These are phyloP conservation scores for Aethes cnicana DNA, from an alignment of 2,888 invertebrate species.

Conservation along the genomic window DNA sequence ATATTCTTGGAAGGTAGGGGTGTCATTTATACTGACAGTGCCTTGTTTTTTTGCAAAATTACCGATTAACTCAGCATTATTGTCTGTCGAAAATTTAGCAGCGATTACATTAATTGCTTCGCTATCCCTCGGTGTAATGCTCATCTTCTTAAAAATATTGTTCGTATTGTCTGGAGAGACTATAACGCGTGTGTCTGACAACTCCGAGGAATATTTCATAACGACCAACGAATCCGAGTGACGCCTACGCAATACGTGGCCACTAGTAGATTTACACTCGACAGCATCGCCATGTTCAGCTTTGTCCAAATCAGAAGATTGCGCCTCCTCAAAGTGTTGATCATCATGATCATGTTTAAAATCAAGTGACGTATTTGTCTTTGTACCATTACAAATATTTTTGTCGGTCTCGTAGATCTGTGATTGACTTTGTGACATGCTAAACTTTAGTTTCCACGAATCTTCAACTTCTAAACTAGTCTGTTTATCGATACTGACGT, in stretches of 20 bases:
- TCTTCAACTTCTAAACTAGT: slow-evolving; percentile 41
- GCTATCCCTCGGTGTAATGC: slow-evolving; percentile 40
- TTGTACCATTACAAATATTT: slow-evolving; percentile 41
- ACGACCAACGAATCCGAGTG: slow-evolving; percentile 56
- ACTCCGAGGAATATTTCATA: slow-evolving; percentile 42
- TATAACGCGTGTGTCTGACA: slow-evolving; percentile 25
- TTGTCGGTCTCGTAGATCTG: background rate
- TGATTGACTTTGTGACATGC: background rate
- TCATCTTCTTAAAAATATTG: slow-evolving; percentile 60
- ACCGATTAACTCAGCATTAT: slow-evolving; percentile 28
- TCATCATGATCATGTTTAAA: slow-evolving; percentile 54
- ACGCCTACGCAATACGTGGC: slow-evolving; percentile 42
- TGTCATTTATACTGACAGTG: slow-evolving; percentile 79
- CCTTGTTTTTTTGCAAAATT: slow-evolving; percentile 48
- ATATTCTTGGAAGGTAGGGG: slow-evolving; percentile 79
- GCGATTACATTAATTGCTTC: slow-evolving; percentile 25
- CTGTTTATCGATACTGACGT: slow-evolving; percentile 66
- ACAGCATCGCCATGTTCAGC: slow-evolving; percentile 27
- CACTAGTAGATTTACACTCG: slow-evolving; percentile 20
- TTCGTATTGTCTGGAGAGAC: slow-evolving; percentile 49
- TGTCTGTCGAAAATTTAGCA: background rate
- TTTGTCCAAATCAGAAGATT: slow-evolving; percentile 39
- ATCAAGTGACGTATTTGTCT: slow-evolving; percentile 60
- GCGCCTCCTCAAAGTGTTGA: slow-evolving; percentile 35
- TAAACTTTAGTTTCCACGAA: slow-evolving; percentile 4